Evolutionary conservation across 2,888 invertebrate genomes (phyloP).

Genomic region (Drosophila fungiperda): DNA sequence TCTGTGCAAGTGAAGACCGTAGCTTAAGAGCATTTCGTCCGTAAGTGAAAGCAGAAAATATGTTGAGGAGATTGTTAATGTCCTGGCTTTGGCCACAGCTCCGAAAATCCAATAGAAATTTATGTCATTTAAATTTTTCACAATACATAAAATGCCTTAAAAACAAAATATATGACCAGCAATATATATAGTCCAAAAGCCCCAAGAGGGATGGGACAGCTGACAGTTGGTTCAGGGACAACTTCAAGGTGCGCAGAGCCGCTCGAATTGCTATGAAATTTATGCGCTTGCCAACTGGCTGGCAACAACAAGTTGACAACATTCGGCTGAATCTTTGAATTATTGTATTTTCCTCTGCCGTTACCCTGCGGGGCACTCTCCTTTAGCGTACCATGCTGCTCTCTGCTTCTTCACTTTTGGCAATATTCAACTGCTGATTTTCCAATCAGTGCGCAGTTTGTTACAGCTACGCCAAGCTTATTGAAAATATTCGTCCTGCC

Average conservation of each 20-base stretch:
- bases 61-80: slow-evolving; percentile 40
- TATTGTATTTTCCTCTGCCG: slow-evolving; percentile 56
- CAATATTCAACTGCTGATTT: slow-evolving; percentile 74
- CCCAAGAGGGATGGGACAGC: not conserved
- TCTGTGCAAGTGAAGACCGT: slow-evolving; percentile 10
- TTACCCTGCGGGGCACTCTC: not conserved
- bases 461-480: slow-evolving; percentile 65
- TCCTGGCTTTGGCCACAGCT: slow-evolving; percentile 23
- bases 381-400: not conserved
- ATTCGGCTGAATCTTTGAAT: slow-evolving; percentile 61
- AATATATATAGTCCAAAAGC: slow-evolving; percentile 53
- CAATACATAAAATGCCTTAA: slow-evolving; percentile 73
- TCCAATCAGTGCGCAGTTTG: slow-evolving; percentile 77
- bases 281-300: slow-evolving; percentile 71
- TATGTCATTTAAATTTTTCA: slow-evolving; percentile 74
- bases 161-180: slow-evolving; percentile 68
- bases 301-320: slow-evolving; percentile 67
- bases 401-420: slow-evolving; percentile 32
- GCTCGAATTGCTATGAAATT: slow-evolving; percentile 67
- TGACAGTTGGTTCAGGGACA: slow-evolving; percentile 19
- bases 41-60: slow-evolving; percentile 54
- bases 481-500: slow-evolving; percentile 73
- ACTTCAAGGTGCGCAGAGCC: slow-evolving; percentile 63
- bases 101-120: slow-evolving; percentile 73
- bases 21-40: slow-evolving; percentile 31